phyloP scores from a whole-genome alignment of 64 coral and sea anemone genomes.

The Stichodactyla helianthus region DNA sequence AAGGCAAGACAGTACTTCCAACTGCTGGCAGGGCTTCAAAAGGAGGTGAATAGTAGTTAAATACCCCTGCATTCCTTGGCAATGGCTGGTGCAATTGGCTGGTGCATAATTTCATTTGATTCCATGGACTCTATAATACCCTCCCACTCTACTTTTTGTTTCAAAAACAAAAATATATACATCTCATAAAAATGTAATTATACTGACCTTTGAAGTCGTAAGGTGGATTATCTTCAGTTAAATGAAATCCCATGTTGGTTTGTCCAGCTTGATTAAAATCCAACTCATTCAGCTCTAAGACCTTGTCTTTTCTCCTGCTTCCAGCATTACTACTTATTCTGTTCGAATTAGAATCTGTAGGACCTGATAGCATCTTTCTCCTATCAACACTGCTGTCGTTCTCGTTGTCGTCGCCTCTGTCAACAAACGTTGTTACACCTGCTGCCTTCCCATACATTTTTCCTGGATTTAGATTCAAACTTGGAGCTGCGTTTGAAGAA shows the following conservation, averaged over 20 bases:
- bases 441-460: conserved; percentile 70
- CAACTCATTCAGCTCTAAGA: conserved; percentile 60
- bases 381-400: not conserved
- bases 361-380: conserved; percentile 9
- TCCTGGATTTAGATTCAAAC: conserved; percentile 37
- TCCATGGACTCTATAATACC: not conserved
- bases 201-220: conserved; percentile 80
- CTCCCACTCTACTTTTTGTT: not conserved
- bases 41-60: too few species aligned
- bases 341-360: conserved; percentile 18
- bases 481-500: not conserved
- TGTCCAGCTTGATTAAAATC: conserved; percentile 39
- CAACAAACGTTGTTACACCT: conserved; percentile 68
- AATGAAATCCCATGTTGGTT: conserved; percentile 64
- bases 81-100: too few species aligned
- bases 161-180: too few species aligned
- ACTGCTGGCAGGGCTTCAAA: too few species aligned
- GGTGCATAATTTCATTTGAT: too few species aligned
- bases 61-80: too few species aligned
- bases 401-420: conserved; percentile 30
- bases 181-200: too few species aligned
- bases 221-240: conserved; percentile 42
- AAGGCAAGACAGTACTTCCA: too few species aligned
- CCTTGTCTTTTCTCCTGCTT: conserved; percentile 13
- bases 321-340: conserved; percentile 13